Percentiles rank a stretch among this genome's conserved stretches.
Evolutionary conservation across 2,888 invertebrate species (phyloP).

Genomic region (Megaustenia siamemsis): DNA sequence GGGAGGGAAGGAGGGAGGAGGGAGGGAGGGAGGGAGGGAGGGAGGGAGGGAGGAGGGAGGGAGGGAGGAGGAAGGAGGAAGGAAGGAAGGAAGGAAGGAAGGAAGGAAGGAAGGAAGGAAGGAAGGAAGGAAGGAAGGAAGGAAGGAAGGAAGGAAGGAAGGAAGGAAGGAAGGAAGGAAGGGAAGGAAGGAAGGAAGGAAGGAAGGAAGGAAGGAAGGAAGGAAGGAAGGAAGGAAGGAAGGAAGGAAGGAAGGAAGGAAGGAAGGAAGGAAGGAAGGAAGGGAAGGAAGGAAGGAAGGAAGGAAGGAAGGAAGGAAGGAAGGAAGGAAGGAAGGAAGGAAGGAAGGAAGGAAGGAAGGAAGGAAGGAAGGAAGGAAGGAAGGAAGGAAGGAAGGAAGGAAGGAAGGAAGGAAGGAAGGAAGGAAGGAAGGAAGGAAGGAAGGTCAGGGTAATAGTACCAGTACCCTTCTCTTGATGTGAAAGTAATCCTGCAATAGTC

Average conservation of each 20-base stretch:
- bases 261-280: neutral
- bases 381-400: neutral
- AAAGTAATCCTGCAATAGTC: too few relatives aligned
- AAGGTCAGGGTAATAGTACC: too few relatives aligned
- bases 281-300: neutral
- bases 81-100: too few relatives aligned
- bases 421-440: neutral
- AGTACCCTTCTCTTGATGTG: too few relatives aligned
- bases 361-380: neutral
- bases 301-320: neutral
- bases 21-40: too few relatives aligned
- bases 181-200: neutral
- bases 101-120: too few relatives aligned
- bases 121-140: neutral
- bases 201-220: neutral
- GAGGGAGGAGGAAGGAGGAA: too few relatives aligned
- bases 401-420: neutral
- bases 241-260: neutral
- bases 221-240: neutral
- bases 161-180: neutral
- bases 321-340: neutral
- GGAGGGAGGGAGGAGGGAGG: too few relatives aligned
- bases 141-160: neutral
- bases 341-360: neutral
- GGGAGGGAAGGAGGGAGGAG: too few relatives aligned